Base-by-base conservation (phyloP, 2,113 vertebrate genomes). In the Mystacornis crossleyi region DNA sequence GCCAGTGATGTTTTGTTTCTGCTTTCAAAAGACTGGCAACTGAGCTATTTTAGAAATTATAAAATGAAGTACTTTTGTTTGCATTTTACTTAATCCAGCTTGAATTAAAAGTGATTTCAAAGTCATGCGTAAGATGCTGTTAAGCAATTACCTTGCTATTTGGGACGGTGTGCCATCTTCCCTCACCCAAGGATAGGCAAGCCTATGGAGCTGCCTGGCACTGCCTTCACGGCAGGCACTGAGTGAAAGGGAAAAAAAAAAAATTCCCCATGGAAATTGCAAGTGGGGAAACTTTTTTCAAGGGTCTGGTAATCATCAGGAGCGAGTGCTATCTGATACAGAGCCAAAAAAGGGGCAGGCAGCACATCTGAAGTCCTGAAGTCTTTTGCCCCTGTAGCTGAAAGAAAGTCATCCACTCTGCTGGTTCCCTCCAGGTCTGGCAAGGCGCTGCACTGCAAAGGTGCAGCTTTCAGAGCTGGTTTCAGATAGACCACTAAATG, bases 191-290 rank as follows among this genome's bases (percentile, higher is more conserved):
- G 24, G 53, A 34, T 0, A 13, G 33, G 26, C 20, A 71, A 38
- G 53, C 6, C 18, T 50, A 23, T 2, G 6, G 33, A 72, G 47
- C 55, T 66, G 34, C 53, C 47, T 21, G n/a, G 10, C 8, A 21
- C 69, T 53, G 82, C 33, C 71, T 65, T 19, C 4, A 1, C 0
- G 0, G 33, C 53, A 69, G 20, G 9, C 36, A 55, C 21, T 1
- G 1, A 77, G 10, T 9, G 18, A 78, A 84, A 65, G 38, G 19
- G 5, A 26, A 40, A 67, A 15, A n/a, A 29, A 21, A 6, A 17
- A 13, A 47, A 36, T 9, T 42, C 38, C 34, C 50, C 5, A 6
- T 4, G 34, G 31, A 72, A 90, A 36, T 47, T 75, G 36, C 20
- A 57, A 73, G 24, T 8, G 7, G 7, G 19, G 5, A 8, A 88